These are phyloP conservation scores for Caerostris darwini DNA, from an alignment of 1,140 invertebrate genomes.

Conservation along the genomic window DNA sequence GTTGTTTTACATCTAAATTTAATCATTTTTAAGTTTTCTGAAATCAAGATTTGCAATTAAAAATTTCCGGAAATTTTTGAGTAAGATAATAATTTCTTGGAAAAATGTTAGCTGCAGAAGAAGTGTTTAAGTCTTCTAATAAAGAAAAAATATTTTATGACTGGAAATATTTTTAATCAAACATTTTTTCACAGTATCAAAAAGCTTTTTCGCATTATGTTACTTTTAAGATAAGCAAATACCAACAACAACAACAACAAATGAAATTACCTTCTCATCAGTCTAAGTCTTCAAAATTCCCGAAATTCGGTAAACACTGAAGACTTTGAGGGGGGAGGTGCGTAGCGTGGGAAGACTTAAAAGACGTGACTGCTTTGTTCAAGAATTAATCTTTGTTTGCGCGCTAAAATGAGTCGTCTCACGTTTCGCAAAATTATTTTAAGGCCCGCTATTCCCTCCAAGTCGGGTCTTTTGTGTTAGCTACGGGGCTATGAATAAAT, in stretches of 20 bases:
- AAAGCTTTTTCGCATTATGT: not conserved
- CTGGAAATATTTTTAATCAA: too few relatives aligned
- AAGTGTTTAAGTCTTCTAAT: too few relatives aligned
- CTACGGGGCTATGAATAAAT: slow-evolving; percentile 36
- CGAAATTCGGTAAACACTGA: not conserved
- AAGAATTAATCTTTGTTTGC: slow-evolving; percentile 60
- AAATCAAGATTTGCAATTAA: too few relatives aligned
- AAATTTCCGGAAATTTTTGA: too few relatives aligned
- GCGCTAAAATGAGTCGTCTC: slow-evolving; percentile 13
- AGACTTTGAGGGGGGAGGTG: not conserved
- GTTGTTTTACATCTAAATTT: too few relatives aligned
- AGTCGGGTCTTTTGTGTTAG: slow-evolving; percentile 34
- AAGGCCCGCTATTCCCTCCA: not conserved
- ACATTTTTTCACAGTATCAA: too few relatives aligned
- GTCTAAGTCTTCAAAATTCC: not conserved
- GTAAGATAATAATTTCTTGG: too few relatives aligned
- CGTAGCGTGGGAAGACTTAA: not conserved
- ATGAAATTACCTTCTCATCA: not conserved
- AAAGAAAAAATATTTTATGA: too few relatives aligned
- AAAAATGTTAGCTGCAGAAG: too few relatives aligned
- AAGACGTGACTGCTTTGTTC: slow-evolving; percentile 52
- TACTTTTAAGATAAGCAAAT: not conserved
- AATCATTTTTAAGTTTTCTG: too few relatives aligned
- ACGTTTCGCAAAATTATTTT: slow-evolving; percentile 53
- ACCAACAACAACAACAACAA: not conserved